A percentile compares a stretch with the other conserved stretches of the same genome.
Evolutionary conservation across 2,888 invertebrate genomes (phyloP).

Genomic region (Penaeus monodon): DNA sequence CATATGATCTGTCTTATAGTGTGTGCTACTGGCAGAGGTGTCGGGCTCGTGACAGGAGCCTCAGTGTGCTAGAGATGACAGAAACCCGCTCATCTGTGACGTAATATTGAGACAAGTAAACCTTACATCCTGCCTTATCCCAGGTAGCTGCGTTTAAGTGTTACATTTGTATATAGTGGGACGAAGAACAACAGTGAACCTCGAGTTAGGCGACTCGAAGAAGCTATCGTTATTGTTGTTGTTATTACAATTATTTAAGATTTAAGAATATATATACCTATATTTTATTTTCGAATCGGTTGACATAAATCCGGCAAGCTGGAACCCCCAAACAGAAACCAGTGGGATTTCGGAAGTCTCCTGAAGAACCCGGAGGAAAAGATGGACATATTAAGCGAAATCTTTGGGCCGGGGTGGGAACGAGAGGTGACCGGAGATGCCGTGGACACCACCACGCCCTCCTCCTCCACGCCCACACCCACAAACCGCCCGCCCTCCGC

Average conservation of each 20-base stretch:
- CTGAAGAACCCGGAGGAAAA: conserved; percentile 52
- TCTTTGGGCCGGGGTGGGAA: conserved; percentile 60
- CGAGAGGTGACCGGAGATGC: conserved; percentile 50
- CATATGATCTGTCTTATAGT: no score
- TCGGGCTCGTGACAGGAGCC: no score
- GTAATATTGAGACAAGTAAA: conserved; percentile 6
- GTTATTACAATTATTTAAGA: no score
- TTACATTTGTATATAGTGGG: no score
- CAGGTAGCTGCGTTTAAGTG: no score
- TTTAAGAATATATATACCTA: no score
- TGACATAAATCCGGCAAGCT: conserved; percentile 25
- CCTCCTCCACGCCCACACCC: conserved; percentile 58
- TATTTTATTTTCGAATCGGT: neutral
- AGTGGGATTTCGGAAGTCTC: conserved; percentile 55
- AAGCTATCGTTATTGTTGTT: no score
- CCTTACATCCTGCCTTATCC: no score
- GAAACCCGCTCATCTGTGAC: conserved; percentile 24
- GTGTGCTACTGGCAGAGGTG: no score
- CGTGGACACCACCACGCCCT: conserved; percentile 59
- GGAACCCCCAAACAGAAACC: conserved; percentile 39
- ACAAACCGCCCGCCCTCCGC: conserved; percentile 41
- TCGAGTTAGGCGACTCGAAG: no score
- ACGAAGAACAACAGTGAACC: no score
- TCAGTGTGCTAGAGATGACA: conserved; percentile 18
- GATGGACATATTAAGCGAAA: conserved; percentile 58